Evolutionary conservation across 2,797 vertebrate genomes (phyloP).

Genomic region (Sitta carolinensis): DNA sequence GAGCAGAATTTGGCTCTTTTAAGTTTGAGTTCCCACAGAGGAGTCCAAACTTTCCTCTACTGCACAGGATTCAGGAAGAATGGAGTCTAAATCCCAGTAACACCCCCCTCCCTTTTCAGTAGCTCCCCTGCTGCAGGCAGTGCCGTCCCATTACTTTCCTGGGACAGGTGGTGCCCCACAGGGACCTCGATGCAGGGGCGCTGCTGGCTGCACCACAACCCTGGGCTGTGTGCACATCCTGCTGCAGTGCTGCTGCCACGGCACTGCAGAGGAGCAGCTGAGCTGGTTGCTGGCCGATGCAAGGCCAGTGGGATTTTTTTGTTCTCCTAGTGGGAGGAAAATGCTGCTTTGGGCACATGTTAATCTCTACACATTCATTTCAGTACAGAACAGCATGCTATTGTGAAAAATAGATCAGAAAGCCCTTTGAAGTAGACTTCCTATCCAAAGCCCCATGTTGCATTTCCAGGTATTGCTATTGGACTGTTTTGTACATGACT

Average conservation of each 20-base stretch:
- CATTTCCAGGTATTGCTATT: background rate
- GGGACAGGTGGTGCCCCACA: accelerated
- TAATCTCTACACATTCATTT: background rate
- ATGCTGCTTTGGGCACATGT: accelerated
- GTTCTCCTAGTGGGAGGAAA: background rate
- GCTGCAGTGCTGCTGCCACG: accelerated
- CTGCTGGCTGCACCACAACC: accelerated
- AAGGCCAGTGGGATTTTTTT: background rate
- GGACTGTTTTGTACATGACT: background rate
- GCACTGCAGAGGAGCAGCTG: accelerated
- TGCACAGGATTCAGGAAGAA: background rate
- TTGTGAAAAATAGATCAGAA: background rate
- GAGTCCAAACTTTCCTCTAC: background rate
- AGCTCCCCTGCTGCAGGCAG: background rate
- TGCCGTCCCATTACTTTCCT: background rate
- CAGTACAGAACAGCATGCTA: background rate
- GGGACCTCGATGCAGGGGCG: accelerated
- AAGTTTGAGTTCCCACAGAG: accelerated
- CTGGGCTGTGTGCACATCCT: too few species aligned
- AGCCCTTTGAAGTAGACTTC: background rate
- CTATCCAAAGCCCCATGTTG: background rate
- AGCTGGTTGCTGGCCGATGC: accelerated
- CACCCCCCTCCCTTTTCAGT: background rate
- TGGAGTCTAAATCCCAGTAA: background rate
- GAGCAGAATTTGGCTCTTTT: background rate